Percentiles rank a stretch among this genome's conserved stretches.
Evolutionary conservation across 2,797 vertebrate species (phyloP).

Genomic region (Anableps anableps): DNA sequence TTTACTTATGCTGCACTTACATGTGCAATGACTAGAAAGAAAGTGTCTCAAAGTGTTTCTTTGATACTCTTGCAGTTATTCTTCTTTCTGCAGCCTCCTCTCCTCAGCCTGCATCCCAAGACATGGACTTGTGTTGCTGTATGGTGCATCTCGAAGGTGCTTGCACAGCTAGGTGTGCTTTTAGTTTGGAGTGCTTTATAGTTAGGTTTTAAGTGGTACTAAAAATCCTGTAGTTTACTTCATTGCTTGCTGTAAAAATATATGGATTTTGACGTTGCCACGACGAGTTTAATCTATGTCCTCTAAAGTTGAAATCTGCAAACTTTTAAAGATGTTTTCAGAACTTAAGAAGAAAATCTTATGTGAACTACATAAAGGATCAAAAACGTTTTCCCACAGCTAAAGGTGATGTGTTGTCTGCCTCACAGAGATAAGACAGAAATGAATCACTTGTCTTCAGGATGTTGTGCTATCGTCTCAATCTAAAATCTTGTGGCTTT

Average conservation of each 20-base stretch:
- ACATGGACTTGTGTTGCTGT: background rate
- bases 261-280: background rate
- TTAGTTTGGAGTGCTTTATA: background rate
- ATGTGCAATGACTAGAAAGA: background rate
- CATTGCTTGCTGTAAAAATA: background rate
- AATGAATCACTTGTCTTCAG: background rate
- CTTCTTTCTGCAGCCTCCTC: background rate
- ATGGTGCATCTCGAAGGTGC: background rate
- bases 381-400: background rate
- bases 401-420: slow-evolving; percentile 3
- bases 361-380: background rate
- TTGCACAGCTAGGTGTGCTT: background rate
- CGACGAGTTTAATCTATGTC: background rate
- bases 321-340: background rate
- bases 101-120: background rate
- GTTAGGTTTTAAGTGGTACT: background rate
- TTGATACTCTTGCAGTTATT: background rate
- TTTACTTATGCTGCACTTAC: background rate
- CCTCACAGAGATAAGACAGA: background rate
- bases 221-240: background rate
- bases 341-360: background rate
- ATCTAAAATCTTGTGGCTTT: background rate
- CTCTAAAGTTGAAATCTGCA: background rate
- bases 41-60: background rate
- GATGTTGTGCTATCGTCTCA: background rate